Evolutionary conservation across 2,888 invertebrate species (phyloP).

Genomic region (Drosophila pseudotakahashii): DNA sequence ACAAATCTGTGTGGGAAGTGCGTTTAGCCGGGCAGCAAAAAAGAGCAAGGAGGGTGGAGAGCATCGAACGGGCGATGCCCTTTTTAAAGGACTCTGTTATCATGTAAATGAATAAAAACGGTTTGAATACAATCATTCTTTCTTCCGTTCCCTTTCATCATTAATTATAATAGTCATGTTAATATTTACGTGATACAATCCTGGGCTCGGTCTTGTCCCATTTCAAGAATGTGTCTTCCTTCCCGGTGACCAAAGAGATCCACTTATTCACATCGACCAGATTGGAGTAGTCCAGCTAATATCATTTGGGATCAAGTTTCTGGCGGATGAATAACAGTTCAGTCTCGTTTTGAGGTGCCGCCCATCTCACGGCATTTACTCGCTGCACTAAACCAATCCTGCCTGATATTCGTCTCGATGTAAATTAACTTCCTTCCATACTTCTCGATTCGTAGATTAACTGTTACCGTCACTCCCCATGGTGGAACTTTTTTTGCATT

Average conservation of each 20-base stretch:
- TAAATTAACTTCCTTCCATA: too few species aligned
- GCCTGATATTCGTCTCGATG: too few species aligned
- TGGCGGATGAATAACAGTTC: not conserved
- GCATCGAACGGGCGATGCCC: conserved; percentile 4
- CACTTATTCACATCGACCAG: not conserved
- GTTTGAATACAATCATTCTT: too few species aligned
- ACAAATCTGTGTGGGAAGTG: conserved; percentile 78
- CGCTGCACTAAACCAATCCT: too few species aligned
- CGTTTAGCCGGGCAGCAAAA: conserved; percentile 42
- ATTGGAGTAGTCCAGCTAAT: not conserved
- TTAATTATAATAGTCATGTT: too few species aligned
- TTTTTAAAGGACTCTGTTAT: not conserved
- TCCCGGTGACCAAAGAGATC: not conserved
- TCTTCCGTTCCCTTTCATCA: too few species aligned
- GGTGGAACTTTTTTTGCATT: not conserved
- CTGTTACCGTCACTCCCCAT: too few species aligned
- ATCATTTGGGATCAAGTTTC: not conserved
- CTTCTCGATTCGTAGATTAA: not conserved
- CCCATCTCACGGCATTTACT: too few species aligned
- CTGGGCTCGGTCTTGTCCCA: not conserved
- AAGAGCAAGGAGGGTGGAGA: not conserved
- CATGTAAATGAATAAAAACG: too few species aligned
- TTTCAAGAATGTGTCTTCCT: not conserved
- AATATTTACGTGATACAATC: too few species aligned
- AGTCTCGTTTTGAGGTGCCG: too few species aligned